Percentiles rank a stretch among this genome's conserved stretches.
Conservation (phyloP, 2,888 invertebrate genomes). For the Hydraecia micacea region DNA sequence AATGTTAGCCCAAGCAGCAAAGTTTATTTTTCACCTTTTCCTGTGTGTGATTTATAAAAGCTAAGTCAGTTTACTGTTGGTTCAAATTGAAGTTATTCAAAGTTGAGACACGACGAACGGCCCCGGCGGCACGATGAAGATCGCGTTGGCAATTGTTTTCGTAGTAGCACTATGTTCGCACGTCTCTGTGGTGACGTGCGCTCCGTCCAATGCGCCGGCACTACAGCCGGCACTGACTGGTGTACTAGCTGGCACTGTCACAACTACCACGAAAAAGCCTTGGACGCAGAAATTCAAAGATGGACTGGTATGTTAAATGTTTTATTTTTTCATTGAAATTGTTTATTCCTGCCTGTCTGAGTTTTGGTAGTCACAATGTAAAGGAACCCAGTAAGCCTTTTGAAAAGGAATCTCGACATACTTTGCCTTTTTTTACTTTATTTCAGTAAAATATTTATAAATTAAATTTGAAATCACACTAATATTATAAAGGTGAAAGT, state of each 20-base stretch:
- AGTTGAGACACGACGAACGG: constrained; percentile 27
- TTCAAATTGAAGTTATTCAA: constrained; percentile 42
- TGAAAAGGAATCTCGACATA: not conserved
- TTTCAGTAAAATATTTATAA: too few relatives aligned
- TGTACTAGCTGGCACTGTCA: constrained; percentile 36
- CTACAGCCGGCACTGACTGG: constrained; percentile 24
- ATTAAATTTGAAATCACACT: too few relatives aligned
- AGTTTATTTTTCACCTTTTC: constrained; percentile 50
- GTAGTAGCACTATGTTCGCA: constrained; percentile 61
- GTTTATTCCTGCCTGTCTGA: too few relatives aligned
- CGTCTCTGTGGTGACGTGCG: constrained; percentile 63
- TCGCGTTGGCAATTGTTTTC: constrained; percentile 62
- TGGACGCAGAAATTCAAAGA: constrained; percentile 76
- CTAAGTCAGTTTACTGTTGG: constrained; percentile 22
- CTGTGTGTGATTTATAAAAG: constrained; percentile 62
- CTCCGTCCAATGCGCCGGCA: constrained; percentile 32
- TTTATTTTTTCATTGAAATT: not conserved
- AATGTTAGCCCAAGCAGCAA: constrained; percentile 4
- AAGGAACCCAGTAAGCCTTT: not conserved
- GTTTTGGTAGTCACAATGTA: not conserved
- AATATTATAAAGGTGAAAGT: too few relatives aligned
- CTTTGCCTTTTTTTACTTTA: not conserved
- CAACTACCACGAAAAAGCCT: constrained; percentile 72
- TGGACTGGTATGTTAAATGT: constrained; percentile 73
- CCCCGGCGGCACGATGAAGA: constrained; percentile 68